phyloP scores from a whole-genome alignment of 2,888 invertebrate species.

The Agriotes lineatus region DNA sequence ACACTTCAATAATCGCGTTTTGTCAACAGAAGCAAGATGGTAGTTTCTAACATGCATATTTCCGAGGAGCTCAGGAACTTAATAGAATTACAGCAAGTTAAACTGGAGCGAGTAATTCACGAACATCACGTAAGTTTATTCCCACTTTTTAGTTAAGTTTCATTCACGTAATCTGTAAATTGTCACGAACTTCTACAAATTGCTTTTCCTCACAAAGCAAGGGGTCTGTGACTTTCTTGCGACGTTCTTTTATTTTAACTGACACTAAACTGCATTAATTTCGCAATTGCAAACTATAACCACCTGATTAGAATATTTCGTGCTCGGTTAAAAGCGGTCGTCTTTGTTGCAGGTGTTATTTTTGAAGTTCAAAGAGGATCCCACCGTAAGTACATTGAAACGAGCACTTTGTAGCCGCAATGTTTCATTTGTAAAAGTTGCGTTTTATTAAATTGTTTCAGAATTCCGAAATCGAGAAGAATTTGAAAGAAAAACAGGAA shows the following conservation, averaged over 20 bases:
- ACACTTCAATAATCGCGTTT: constrained; percentile 2
- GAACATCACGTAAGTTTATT: constrained; percentile 42
- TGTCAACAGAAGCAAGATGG: constrained; percentile 26
- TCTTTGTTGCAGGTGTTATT: constrained; percentile 58
- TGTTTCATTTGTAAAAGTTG: not conserved
- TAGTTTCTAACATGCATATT: constrained; percentile 30
- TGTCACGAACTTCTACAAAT: constrained; percentile 8
- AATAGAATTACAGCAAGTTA: constrained; percentile 29
- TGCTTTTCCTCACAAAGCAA: not conserved
- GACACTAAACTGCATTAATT: constrained; percentile 10
- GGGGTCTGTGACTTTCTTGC: not conserved
- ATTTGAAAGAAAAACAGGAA: constrained; percentile 60
- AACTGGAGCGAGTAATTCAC: constrained; percentile 35
- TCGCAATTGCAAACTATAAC: constrained; percentile 4
- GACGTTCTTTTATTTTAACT: constrained; percentile 6
- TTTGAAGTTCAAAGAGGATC: constrained; percentile 56
- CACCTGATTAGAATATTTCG: constrained; percentile 15
- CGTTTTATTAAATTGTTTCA: constrained; percentile 50
- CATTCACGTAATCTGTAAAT: constrained; percentile 22
- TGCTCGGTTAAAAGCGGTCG: not conserved
- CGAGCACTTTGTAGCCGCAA: not conserved
- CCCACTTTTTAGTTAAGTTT: constrained; percentile 28
- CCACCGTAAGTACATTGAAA: constrained; percentile 57
- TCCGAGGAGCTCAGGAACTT: constrained; percentile 32
- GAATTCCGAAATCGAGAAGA: constrained; percentile 59